Conservation (phyloP, 1,140 invertebrate species). For the Drosophila rhopaloa region DNA sequence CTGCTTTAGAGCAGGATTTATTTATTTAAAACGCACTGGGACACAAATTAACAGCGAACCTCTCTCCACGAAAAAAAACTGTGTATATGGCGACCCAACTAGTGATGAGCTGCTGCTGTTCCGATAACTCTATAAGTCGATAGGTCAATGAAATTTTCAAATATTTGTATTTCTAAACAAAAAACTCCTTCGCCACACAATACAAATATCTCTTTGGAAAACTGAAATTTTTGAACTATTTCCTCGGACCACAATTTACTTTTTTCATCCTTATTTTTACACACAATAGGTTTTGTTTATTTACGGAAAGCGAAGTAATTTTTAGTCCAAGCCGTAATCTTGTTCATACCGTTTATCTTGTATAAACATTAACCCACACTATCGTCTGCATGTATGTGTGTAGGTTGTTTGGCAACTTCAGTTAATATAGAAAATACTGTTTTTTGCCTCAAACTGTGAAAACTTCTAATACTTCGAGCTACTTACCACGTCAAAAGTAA, state of each 20-base stretch:
- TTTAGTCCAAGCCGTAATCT: not conserved
- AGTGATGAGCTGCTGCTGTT: constrained; percentile 5
- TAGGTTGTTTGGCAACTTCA: constrained; percentile 4
- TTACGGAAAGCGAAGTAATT: not conserved
- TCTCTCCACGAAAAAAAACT: constrained; percentile 29
- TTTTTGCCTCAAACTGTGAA: not conserved
- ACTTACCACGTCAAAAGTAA: constrained; percentile 55
- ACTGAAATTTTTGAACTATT: not conserved
- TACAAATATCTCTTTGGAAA: no score
- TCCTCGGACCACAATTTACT: no score
- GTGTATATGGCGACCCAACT: constrained; percentile 26
- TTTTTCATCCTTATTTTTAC: no score
- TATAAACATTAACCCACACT: constrained; percentile 14
- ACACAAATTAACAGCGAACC: constrained; percentile 21
- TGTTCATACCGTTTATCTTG: not conserved
- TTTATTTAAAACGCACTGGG: constrained; percentile 52
- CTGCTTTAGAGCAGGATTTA: constrained; percentile 68
- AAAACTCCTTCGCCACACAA: not conserved
- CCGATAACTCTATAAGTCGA: constrained; percentile 13
- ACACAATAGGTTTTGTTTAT: no score
- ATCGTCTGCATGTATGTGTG: constrained; percentile 1
- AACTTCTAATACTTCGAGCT: not conserved
- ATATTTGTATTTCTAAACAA: not conserved
- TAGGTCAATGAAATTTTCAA: not conserved
- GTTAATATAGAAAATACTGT: not conserved